Base-by-base conservation (phyloP, 2,888 invertebrate genomes). In the Actias luna region DNA sequence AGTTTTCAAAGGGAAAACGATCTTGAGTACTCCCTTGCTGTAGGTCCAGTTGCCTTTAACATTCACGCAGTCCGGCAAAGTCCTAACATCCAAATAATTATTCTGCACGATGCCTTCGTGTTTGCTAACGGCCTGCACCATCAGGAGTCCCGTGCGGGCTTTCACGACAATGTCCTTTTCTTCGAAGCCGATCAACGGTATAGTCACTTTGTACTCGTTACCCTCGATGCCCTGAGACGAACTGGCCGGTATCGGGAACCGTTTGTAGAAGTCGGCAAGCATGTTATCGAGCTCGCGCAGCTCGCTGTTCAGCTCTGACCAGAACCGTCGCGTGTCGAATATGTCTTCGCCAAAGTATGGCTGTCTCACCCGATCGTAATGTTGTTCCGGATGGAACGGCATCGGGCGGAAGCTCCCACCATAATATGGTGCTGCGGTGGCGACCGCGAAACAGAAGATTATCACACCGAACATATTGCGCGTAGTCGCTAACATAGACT, bases 151-250 rank as follows among this genome's bases (percentile, higher is more conserved):
- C 25, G 79, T 78, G 5, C 80, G 82, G 0, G 88, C 89, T 62
- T 91, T 91, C 10, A 92, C 90, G 0, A 79, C 72, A 12, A 92
- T 84, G 8, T 92, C 90, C 29, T 84, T 84, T 59, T 88, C 87
- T 0, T 85, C 77, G 63, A 79, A 91, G 0, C 83, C 87, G 7
- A 66, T 35, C 0, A 92, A 65, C 0, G 79, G 68, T 5, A 92
- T 80, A 0, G 73, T 80, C 1, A 92, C 70, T 55, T 77, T 82
- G 69, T 89, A 91, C 39, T 86, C 73, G 58, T 82, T 78, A 7
- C 84, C 88, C 29, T 74, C 74, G 2, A 88, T 58, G 4, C 76
- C 78, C 60, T 77, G 81, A 5, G 68, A 71, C 0, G 80, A 67
- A 1, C 80, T 67, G 1, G 69, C 63, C 18, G 69, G 64, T 4